Evolutionary conservation across 2,113 vertebrate genomes (phyloP), one percentile per base, ranked within the genome.

Genomic region (Nothobranchius kuhntae): DNA sequence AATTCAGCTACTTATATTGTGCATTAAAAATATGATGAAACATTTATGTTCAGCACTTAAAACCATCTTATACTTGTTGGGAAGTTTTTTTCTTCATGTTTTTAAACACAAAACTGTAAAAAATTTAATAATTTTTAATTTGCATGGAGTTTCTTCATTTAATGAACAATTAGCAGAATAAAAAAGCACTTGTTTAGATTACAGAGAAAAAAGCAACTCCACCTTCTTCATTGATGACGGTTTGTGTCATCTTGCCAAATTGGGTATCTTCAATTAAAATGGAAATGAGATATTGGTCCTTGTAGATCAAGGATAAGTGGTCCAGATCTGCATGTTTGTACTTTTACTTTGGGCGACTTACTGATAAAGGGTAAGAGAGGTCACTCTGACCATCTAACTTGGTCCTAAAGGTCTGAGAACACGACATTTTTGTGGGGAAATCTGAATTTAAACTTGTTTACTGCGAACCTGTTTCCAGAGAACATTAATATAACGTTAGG

Each of bases 251-350:
- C 62, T 59, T 79, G 77, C 82, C 81, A 84, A 73, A 57, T 26
- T 40, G 36, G 54, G 47, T 44, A 63, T 77, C 65, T 80, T 82
- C 83, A 75, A 89, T 91, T 89, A 87, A 91, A 89, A 89, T 91
- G 88, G 75, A 87, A 91, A 95, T 96, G 61, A 93, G 94, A 72
- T 92, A 93, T 56, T 83, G 89, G 55, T 86, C 83, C 35, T 83
- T 67, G 8, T 91, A 94, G 84, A 93, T 92, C 10, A 87, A 91
- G 53, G 63, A 77, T 80, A 88, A 95, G 85, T 93, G 75, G 68
- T 80, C 76, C 65, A 61, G 65, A 40, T 71, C 52, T 74, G 36
- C 67, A 53, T 42, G 53, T 57, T 26, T 46, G 7, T 61, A 36
- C 61, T 62, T 78, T 47, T 47, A 14, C 13, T 15, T 47, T 14